Evolutionary conservation across 1,140 invertebrate species (phyloP), one percentile per base, ranked within the genome.

Genomic region (Drosophila repletoides): DNA sequence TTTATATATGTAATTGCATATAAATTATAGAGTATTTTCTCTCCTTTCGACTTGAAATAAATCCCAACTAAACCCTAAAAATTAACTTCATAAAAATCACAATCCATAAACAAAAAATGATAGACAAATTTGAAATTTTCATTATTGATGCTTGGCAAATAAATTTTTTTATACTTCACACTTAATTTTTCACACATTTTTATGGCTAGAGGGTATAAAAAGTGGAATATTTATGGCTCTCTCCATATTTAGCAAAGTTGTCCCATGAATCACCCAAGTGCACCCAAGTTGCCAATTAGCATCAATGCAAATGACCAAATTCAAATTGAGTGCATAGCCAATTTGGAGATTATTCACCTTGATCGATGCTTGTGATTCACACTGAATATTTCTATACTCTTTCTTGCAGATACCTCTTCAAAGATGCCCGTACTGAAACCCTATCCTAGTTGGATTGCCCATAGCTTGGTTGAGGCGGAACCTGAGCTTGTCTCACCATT

Each of bases 401-500:
- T 7, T 15, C 0, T 5, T 5, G 12, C 91, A 95, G 94, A 94
- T 83, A 92, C 91, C 22, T 91, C 92, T 0, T 92, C 91, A 5
- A 92, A 92, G 64, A 94, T 94, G 33, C 95, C 95, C 0, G 92
- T 92, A 12, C 72, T 96, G 33, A 94, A 91, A 10, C 95, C 95
- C 0, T 96, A 94, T 74, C 95, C 95, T 1, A 94, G 93, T 43
- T 96, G 94, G 94, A 93, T 93, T 53, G 93, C 94, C 0, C 94
- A 96, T 67, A 89, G 90, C 14, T 88, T 90, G 1, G 65, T 43
- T 0, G 92, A 91, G 19, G 89, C 91, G 0, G 91, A 91, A 15
- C 92, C 93, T 1, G 94, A 95, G 75, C 93, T 95, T n/a, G 92
- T 95, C 0, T 95, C 94, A 0, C 93, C 94, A 0, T 96, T 95